Evolutionary conservation across 2,797 vertebrate species (phyloP).

Genomic region (Chelon auratus): DNA sequence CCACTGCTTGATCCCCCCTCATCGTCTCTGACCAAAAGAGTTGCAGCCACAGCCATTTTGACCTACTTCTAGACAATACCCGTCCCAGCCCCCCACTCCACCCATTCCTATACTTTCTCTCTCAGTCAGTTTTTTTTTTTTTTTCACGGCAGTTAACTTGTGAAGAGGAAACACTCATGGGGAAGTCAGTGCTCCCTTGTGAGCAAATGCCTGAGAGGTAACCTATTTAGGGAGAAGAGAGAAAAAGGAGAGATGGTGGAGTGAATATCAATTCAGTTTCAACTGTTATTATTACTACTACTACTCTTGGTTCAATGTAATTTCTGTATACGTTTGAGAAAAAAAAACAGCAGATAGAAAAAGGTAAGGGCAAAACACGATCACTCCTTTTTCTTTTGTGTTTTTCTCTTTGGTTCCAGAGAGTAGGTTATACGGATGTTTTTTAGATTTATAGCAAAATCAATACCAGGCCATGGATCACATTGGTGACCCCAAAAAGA

Average conservation of each 20-base stretch:
- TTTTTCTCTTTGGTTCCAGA: neutral
- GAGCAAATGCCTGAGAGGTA: constrained; percentile 70
- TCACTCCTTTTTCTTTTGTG: constrained; percentile 7
- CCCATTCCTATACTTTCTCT: constrained; percentile 33
- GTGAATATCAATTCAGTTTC: constrained; percentile 57
- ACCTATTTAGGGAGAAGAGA: constrained; percentile 72
- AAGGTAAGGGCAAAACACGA: neutral
- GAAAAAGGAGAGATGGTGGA: constrained; percentile 35
- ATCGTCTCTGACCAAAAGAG: constrained; percentile 51
- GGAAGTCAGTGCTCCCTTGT: constrained; percentile 64
- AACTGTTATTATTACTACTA: constrained; percentile 27
- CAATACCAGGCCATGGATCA: constrained; percentile 42
- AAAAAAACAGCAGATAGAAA: neutral
- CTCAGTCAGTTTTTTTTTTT: constrained; percentile 47
- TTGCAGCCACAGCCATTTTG: constrained; percentile 67
- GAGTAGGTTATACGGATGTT: constrained; percentile 3
- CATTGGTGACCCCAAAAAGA: constrained; percentile 42
- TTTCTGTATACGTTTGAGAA: constrained; percentile 35
- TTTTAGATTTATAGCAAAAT: constrained; percentile 55
- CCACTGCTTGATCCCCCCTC: constrained; percentile 33
- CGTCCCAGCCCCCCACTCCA: constrained; percentile 11
- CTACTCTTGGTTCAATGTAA: constrained; percentile 25
- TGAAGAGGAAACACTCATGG: constrained; percentile 65
- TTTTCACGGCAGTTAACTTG: constrained; percentile 44
- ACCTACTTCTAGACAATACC: constrained; percentile 77